These are phyloP conservation scores for Pelmatolapia mariae DNA, from an alignment of 2,113 vertebrate genomes.

Conservation along the genomic window DNA sequence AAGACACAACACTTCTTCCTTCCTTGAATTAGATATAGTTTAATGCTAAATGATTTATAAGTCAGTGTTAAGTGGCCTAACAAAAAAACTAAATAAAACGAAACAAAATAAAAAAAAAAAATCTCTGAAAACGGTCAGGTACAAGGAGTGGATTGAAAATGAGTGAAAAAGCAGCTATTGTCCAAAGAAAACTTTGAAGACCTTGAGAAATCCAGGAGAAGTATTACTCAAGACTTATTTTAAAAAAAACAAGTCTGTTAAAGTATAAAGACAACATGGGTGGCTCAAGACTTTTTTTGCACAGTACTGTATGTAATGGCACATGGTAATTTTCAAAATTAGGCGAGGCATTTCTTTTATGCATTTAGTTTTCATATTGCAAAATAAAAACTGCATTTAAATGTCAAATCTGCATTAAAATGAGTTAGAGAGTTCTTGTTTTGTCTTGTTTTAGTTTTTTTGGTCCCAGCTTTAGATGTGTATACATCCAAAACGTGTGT, in stretches of 20 bases:
- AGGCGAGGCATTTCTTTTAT: rapidly evolving
- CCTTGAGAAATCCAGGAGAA: neutral
- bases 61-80: neutral
- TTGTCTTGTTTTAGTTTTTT: neutral
- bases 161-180: neutral
- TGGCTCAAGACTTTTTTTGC: neutral
- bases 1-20: neutral
- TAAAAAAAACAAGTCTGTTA: neutral
- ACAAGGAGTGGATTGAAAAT: neutral
- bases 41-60: neutral
- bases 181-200: neutral
- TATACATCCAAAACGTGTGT: neutral
- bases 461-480: neutral
- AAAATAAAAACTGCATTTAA: neutral
- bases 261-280: neutral
- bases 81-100: neutral
- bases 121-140: neutral
- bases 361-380: neutral
- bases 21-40: neutral
- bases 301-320: neutral
- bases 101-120: neutral
- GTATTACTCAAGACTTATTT: neutral
- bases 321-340: neutral
- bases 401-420: neutral
- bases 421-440: neutral